A percentile compares a stretch with the other conserved stretches of the same genome.
Conservation (phyloP, 2,888 invertebrate genomes). For the Melolontha melolontha region DNA sequence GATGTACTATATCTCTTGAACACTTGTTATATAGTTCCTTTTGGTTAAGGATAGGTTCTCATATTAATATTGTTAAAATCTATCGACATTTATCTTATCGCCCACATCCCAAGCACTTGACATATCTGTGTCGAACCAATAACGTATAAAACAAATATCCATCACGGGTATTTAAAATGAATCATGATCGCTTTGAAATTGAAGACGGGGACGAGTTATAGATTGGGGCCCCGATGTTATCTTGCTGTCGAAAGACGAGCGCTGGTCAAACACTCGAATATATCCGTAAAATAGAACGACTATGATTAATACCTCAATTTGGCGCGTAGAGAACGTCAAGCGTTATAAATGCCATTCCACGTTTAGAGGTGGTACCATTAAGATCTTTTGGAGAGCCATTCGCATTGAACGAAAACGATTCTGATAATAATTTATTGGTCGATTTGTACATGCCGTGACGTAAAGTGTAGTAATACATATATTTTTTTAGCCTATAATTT, state of each 20-base stretch:
- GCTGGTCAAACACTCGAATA: constrained; percentile 55
- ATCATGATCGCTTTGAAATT: constrained; percentile 31
- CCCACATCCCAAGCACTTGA: constrained; percentile 5
- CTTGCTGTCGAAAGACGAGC: constrained; percentile 50
- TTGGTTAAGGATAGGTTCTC: too few relatives aligned
- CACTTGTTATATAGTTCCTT: too few relatives aligned
- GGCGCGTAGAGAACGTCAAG: constrained; percentile 48
- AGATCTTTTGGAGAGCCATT: constrained; percentile 8
- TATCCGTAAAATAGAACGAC: constrained; percentile 52
- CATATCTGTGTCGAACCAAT: constrained; percentile 34
- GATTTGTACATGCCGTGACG: constrained; percentile 15
- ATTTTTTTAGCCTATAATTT: too few relatives aligned
- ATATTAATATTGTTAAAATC: too few relatives aligned
- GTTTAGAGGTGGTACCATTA: constrained; percentile 30
- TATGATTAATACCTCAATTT: constrained; percentile 55
- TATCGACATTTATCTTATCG: too few relatives aligned
- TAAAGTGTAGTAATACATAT: too few relatives aligned
- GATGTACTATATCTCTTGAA: too few relatives aligned
- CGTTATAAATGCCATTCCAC: constrained; percentile 50
- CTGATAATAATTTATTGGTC: constrained; percentile 28
- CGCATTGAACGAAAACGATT: constrained; percentile 26
- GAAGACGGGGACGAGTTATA: constrained; percentile 36
- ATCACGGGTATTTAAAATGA: constrained; percentile 26
- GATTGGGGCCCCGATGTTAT: constrained; percentile 47
- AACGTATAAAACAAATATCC: constrained; percentile 29